Conservation (phyloP, 2,113 vertebrate species). For the Alosa alosa region DNA sequence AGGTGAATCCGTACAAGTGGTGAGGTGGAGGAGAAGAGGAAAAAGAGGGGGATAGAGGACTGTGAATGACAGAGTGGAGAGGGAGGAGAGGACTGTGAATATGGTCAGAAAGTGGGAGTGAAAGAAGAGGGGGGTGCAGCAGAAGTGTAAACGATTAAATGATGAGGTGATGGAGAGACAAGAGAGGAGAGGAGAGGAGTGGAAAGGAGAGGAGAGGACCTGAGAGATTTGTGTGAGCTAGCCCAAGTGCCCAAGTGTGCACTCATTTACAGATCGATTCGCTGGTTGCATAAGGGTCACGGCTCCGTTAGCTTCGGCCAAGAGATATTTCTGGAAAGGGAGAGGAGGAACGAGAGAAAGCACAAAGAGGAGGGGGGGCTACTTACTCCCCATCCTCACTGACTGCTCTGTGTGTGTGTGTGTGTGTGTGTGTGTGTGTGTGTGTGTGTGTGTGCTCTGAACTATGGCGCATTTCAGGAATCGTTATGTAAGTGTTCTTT, state of each 20-base stretch:
- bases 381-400: not conserved
- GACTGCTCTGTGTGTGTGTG: slow-evolving; percentile 11
- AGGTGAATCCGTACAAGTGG: no score
- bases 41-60: not conserved
- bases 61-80: not conserved
- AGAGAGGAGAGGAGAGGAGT: not conserved
- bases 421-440: slow-evolving; percentile 27
- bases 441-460: slow-evolving; percentile 23
- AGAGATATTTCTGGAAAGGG: slow-evolving; percentile 15
- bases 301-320: not conserved
- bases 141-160: not conserved
- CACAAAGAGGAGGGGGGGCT: not conserved
- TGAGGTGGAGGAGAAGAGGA: not conserved
- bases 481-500: slow-evolving; percentile 28
- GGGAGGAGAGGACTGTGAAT: not conserved
- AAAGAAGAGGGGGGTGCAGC: not conserved
- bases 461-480: slow-evolving; percentile 19
- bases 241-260: not conserved
- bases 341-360: not conserved
- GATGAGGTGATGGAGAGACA: not conserved
- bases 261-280: not conserved
- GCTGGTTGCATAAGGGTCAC: slow-evolving; percentile 30
- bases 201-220: not conserved
- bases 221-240: not conserved
- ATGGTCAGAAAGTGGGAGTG: not conserved